phyloP scores from a whole-genome alignment of 1,140 invertebrate species.

The Aporrectodea caliginosa region DNA sequence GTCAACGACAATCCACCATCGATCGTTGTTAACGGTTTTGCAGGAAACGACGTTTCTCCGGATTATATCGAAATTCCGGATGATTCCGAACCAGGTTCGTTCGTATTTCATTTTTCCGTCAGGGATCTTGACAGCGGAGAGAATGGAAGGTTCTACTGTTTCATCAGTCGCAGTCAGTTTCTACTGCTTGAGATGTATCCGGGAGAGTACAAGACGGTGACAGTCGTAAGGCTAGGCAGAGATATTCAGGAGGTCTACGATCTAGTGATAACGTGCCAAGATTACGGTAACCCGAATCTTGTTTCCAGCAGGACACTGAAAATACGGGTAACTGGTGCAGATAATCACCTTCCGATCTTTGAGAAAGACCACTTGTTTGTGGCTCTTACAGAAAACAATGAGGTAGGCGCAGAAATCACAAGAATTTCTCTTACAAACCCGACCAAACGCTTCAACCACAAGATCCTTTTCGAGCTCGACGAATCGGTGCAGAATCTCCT shows the following conservation, averaged over 20 bases:
- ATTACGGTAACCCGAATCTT: slow-evolving; percentile 5
- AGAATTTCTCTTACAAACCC: neutral
- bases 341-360: neutral
- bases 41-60: neutral
- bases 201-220: slow-evolving; percentile 19
- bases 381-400: neutral
- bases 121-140: slow-evolving; percentile 15
- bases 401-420: neutral
- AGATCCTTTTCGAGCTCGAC: neutral
- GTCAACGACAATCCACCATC: slow-evolving; percentile 61
- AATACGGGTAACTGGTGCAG: neutral
- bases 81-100: neutral
- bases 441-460: neutral
- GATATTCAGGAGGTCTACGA: neutral
- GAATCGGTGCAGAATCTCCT: neutral
- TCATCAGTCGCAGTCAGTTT: neutral
- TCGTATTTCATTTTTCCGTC: slow-evolving; percentile 17
- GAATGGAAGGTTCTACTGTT: slow-evolving; percentile 13
- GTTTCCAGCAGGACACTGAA: neutral
- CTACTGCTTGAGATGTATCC: neutral
- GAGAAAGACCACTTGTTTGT: neutral
- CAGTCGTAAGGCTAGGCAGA: slow-evolving; percentile 12
- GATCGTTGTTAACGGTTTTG: neutral
- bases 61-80: slow-evolving; percentile 14
- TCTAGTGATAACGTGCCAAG: neutral